These are phyloP conservation scores for Sapajus apella DNA, from an alignment of 2,113 vertebrate genomes.

Conservation along the genomic window DNA sequence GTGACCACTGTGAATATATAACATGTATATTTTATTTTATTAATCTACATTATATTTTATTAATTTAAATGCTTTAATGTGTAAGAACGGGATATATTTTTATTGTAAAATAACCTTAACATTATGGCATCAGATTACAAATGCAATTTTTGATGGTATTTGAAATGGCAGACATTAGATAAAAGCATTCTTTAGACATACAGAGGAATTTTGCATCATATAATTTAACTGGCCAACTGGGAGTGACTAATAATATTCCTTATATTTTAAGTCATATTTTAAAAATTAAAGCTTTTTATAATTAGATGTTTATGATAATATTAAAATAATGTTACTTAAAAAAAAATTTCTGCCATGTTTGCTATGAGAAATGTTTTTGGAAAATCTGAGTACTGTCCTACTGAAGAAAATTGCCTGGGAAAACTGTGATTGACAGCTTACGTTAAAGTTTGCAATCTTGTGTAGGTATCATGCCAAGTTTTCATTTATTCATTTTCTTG, in stretches of 20 bases:
- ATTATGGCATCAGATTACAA: not conserved
- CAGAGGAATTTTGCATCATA: not conserved
- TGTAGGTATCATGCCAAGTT: conserved; percentile 45
- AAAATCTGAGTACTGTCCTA: conserved; percentile 35
- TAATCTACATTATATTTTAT: not conserved
- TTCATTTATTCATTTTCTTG: conserved; percentile 61
- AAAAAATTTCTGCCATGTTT: conserved; percentile 30
- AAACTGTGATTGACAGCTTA: conserved; percentile 58
- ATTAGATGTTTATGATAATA: conserved; percentile 13
- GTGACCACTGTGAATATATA: not conserved
- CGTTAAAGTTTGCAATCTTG: conserved; percentile 41
- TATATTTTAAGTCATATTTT: conserved; percentile 35
- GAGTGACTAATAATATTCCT: not conserved
- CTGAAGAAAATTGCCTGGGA: conserved; percentile 57
- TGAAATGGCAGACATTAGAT: conserved; percentile 17
- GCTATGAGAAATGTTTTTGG: conserved; percentile 46
- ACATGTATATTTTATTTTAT: conserved; percentile 15
- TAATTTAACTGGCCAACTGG: not conserved
- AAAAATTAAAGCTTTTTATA: conserved; percentile 43
- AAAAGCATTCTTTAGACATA: not conserved
- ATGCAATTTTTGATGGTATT: conserved; percentile 24
- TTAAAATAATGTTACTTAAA: conserved; percentile 23
- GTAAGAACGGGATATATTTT: not conserved
- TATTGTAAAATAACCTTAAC: conserved; percentile 34
- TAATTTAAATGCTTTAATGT: conserved; percentile 4